Percentiles rank a stretch among this genome's conserved stretches.
These are phyloP conservation scores for Stichodactyla mertensii DNA, from an alignment of 64 coral and sea anemone species.

Conservation along the genomic window DNA sequence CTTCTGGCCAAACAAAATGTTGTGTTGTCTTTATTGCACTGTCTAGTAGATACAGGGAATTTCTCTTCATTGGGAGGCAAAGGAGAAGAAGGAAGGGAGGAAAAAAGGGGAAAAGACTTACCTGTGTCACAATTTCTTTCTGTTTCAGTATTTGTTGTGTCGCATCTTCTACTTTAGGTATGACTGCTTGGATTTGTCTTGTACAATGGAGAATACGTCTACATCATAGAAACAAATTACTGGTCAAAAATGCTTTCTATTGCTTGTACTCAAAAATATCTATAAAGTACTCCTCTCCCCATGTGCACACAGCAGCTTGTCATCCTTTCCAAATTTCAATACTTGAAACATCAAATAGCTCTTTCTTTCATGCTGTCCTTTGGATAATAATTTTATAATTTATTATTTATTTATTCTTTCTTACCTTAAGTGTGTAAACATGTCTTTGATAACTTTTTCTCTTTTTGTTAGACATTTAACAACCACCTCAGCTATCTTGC, in stretches of 20 bases:
- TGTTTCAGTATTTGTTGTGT: background rate
- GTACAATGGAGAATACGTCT: conserved; percentile 25
- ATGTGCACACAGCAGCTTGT: too few relatives aligned
- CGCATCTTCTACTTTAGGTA: background rate
- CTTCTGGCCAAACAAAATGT: too few relatives aligned
- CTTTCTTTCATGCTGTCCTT: too few relatives aligned
- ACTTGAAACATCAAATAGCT: too few relatives aligned
- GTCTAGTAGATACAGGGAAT: too few relatives aligned
- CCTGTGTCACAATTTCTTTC: background rate
- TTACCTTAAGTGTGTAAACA: conserved; percentile 40
- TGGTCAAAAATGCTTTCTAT: too few relatives aligned
- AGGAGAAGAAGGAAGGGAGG: background rate
- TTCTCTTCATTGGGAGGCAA: background rate
- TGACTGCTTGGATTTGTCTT: background rate
- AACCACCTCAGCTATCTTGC: conserved; percentile 37
- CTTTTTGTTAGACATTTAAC: conserved; percentile 34
- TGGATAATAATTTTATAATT: too few relatives aligned
- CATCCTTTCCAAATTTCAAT: too few relatives aligned
- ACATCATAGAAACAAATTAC: background rate
- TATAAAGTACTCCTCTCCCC: too few relatives aligned
- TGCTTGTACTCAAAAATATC: too few relatives aligned
- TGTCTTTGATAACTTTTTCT: conserved; percentile 47
- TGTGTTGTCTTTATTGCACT: too few relatives aligned
- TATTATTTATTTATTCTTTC: background rate
- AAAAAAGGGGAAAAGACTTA: too few relatives aligned